phyloP scores from a whole-genome alignment of 2,113 vertebrate genomes.

The Hemiscyllium ocellatum region DNA sequence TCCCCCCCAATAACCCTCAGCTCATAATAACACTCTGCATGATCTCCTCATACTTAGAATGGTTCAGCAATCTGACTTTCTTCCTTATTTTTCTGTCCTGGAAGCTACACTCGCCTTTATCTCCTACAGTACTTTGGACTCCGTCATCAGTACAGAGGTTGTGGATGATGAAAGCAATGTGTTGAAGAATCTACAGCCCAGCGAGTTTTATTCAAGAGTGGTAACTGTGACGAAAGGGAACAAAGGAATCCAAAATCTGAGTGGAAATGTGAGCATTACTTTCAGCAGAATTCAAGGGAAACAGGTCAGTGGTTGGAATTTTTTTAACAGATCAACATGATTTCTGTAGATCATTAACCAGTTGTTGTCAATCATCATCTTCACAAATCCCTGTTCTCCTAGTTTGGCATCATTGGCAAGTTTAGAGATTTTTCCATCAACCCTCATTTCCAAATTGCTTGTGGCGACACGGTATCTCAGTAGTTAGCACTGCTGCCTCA shows the following conservation, averaged over 20 bases:
- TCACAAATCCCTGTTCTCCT: no score
- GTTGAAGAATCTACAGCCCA: not conserved
- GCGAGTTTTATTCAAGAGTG: not conserved
- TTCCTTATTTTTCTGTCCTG: not conserved
- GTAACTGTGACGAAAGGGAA: not conserved
- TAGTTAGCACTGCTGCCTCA: no score
- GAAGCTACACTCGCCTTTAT: not conserved
- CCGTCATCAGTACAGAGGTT: not conserved
- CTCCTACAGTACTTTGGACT: not conserved
- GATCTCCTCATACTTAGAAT: not conserved
- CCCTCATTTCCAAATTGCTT: no score
- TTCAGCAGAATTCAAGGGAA: not conserved
- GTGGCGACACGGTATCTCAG: no score
- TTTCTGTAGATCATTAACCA: not conserved
- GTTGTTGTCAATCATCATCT: not conserved
- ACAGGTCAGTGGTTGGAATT: not conserved
- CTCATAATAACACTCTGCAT: no score
- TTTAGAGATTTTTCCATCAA: no score
- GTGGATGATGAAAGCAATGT: not conserved
- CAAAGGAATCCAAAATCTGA: not conserved
- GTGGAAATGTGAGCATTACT: not conserved
- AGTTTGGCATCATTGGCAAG: no score
- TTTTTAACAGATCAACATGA: not conserved
- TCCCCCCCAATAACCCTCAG: no score
- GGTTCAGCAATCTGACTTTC: not conserved